A percentile compares a stretch with the other conserved stretches of the same genome.
Conservation (phyloP, 2,888 invertebrate species). For the Papilio demoleus region DNA sequence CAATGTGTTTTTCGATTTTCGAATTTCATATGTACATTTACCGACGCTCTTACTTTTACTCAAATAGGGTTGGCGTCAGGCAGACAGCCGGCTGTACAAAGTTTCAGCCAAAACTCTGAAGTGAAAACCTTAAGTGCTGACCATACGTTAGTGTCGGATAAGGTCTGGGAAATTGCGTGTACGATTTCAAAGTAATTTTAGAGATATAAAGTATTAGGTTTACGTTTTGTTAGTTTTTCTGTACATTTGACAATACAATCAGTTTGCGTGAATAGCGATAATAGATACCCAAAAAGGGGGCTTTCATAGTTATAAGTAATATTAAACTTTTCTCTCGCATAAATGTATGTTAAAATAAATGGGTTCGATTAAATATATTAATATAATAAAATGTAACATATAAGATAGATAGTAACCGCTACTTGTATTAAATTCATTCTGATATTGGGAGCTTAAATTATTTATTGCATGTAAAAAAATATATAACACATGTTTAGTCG, state of each 20-base stretch:
- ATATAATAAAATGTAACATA: neutral
- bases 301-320: neutral
- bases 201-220: neutral
- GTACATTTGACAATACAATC: conserved; percentile 9
- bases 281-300: neutral
- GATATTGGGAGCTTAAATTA: conserved; percentile 14
- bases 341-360: neutral
- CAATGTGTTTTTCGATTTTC: too few species aligned
- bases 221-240: neutral
- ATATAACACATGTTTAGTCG: neutral
- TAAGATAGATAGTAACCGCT: neutral
- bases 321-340: conserved; percentile 5
- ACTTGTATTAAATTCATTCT: too few species aligned
- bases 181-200: neutral
- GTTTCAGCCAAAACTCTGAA: too few species aligned
- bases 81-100: too few species aligned
- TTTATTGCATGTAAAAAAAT: neutral
- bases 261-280: conserved; percentile 13
- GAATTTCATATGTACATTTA: too few species aligned
- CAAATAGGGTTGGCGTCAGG: too few species aligned
- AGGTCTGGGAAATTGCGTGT: too few species aligned
- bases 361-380: neutral
- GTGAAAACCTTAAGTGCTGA: too few species aligned
- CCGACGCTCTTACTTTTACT: too few species aligned
- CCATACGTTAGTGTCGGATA: too few species aligned